Percentiles rank a stretch among this genome's conserved stretches.
Conservation (phyloP, 2,113 vertebrate genomes). For the Pardalotus punctatus region DNA sequence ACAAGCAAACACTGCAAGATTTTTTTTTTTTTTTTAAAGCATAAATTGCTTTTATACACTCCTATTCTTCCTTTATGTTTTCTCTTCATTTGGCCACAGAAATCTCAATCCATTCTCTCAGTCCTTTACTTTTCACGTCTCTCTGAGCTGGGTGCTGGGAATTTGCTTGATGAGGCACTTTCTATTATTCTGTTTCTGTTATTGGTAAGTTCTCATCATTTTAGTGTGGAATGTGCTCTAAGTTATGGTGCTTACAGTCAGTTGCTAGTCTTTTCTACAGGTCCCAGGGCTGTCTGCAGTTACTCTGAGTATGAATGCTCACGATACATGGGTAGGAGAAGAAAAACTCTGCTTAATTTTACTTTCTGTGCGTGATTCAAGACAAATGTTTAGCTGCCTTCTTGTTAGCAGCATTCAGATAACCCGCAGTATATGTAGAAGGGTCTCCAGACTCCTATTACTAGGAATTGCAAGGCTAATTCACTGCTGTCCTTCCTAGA, state of each 20-base stretch:
- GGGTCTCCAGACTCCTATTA: neutral
- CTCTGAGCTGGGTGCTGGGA: neutral
- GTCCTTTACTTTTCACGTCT: neutral
- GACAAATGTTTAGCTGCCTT: constrained; percentile 25
- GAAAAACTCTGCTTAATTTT: constrained; percentile 13
- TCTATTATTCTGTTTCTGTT: constrained; percentile 12
- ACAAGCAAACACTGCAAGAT: neutral
- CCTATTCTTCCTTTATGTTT: neutral
- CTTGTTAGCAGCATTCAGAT: constrained; percentile 14
- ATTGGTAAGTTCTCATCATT: neutral
- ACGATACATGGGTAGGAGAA: constrained; percentile 6
- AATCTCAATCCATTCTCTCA: neutral
- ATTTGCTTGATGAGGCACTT: neutral
- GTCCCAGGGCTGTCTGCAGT: constrained; percentile 22
- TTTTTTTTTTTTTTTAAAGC: too few species aligned
- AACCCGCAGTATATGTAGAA: neutral
- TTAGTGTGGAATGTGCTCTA: neutral
- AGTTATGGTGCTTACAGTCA: neutral
- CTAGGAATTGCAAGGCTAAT: neutral
- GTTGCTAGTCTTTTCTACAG: constrained; percentile 32
- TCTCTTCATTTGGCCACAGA: neutral
- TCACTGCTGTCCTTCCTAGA: neutral
- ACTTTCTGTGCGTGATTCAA: constrained; percentile 18
- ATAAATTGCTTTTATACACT: neutral
- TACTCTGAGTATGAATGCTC: neutral